Base-by-base conservation (phyloP, 2,797 vertebrate genomes). In the Eulemur rubriventer region DNA sequence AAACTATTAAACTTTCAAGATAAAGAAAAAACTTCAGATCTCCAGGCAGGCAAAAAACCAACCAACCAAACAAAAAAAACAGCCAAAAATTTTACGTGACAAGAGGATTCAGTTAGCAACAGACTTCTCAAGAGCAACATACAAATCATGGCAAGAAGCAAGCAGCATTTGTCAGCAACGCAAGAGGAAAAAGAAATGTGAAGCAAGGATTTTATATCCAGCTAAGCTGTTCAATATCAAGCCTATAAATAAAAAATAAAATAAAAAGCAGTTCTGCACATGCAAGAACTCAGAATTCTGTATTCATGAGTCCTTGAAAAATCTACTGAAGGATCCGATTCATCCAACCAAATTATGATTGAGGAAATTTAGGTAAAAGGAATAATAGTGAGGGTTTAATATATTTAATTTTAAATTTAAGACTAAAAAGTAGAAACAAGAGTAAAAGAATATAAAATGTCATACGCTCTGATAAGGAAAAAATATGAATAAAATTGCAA, bases 171-270 rank as follows among this genome's bases (percentile, higher is more conserved):
- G 33, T 79, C 93, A 95, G 35, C 61, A 91, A 92, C 18, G 46
- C 35, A 89, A 78, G 43, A 72, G 50, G 55, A 57, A 22, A 9
- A 22, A 67, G 61, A 72, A 76, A 80, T 72, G 46, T 63, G 7
- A 89, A 84, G 16, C 43, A 89, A 94, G n/a, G 18, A 83, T 69
- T 84, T 94, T 48, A 76, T 48, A 76, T 84, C n/a, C 28, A 61
- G n/a, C 50, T 92, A 92, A 76, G 24, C 16, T 82, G 61, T 73
- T 89, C 9, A 83, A 9, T 82, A 61, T 70, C 9, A 76, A 69
- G 59, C 3, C 46, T 41, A 78, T 83, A 95, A 59, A 63, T 43
- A n/a, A 87, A 75, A 75, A 43, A 30, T 81, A 63, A 83, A 20
- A 83, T 48, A 35, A 18, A 76, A 70, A 78, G 12, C 17, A 69